These are phyloP conservation scores for Nibea coibor DNA, from an alignment of 2,113 vertebrate genomes.

Conservation along the genomic window DNA sequence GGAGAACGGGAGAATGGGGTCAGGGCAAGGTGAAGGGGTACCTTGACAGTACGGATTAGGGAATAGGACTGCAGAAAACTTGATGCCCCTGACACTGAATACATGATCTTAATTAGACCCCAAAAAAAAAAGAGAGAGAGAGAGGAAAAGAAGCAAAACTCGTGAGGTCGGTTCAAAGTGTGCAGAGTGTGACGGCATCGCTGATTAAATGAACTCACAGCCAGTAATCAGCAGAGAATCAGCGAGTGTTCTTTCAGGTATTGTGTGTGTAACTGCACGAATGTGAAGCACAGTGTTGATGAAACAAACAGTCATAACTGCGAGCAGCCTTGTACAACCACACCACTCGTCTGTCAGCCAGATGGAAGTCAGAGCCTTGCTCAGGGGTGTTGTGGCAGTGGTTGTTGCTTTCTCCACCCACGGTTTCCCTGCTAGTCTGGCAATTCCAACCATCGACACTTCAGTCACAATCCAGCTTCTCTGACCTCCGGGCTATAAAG, in stretches of 20 bases:
- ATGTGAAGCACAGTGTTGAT: too few species aligned
- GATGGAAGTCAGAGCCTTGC: conserved; percentile 31
- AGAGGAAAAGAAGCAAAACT: neutral
- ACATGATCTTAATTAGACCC: neutral
- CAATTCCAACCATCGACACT: conserved; percentile 60
- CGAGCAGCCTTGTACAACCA: neutral
- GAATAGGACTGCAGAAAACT: neutral
- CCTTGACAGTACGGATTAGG: conserved; percentile 10
- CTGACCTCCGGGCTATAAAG: conserved; percentile 60
- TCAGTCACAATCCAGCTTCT: conserved; percentile 55
- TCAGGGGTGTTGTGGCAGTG: conserved; percentile 17
- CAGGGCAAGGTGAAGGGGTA: conserved; percentile 52
- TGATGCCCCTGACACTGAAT: conserved; percentile 15
- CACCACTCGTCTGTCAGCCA: neutral
- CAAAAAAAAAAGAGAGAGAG: neutral
- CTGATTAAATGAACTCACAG: conserved; percentile 2
- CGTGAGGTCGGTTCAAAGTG: neutral
- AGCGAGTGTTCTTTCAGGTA: neutral
- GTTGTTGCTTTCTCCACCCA: conserved; percentile 38
- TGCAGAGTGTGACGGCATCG: neutral
- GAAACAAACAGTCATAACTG: conserved; percentile 17
- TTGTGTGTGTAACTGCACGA: neutral
- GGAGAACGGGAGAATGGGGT: conserved; percentile 51
- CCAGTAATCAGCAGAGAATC: neutral
- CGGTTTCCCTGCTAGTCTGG: conserved; percentile 54